These are phyloP conservation scores for Dromococcyx pavoninus DNA, from an alignment of 2,797 vertebrate genomes.

Conservation along the genomic window DNA sequence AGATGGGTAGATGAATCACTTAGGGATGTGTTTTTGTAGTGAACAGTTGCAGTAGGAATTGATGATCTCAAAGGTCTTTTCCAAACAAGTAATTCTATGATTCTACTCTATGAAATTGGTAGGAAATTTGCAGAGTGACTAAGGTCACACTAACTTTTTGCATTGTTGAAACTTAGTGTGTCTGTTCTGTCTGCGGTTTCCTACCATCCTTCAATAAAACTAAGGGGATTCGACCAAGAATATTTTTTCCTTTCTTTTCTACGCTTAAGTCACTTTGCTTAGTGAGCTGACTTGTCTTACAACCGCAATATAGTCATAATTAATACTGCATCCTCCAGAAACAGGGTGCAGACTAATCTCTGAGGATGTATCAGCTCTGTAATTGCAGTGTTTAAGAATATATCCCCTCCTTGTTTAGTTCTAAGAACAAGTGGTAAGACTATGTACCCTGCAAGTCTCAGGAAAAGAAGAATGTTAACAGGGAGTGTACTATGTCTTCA, in stretches of 20 bases:
- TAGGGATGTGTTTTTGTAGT: too few species aligned
- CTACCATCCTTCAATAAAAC: background rate
- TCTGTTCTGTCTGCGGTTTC: background rate
- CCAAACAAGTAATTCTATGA: too few species aligned
- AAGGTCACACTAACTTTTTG: too few species aligned
- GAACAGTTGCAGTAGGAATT: too few species aligned
- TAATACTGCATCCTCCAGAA: background rate
- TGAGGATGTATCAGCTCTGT: background rate
- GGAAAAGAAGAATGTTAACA: background rate
- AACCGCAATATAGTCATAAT: background rate
- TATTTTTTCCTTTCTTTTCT: background rate
- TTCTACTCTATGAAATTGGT: too few species aligned
- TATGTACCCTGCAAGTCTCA: background rate
- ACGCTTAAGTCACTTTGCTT: background rate
- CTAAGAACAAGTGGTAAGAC: rapidly evolving
- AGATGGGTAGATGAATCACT: too few species aligned
- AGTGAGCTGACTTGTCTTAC: background rate
- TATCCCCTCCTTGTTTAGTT: background rate
- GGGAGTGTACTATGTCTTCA: background rate
- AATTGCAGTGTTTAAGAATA: background rate
- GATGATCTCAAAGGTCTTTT: too few species aligned
- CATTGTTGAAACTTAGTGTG: background rate
- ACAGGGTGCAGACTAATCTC: background rate
- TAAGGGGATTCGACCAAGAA: background rate
- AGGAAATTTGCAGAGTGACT: background rate